phyloP scores from a whole-genome alignment of 2,113 vertebrate genomes.

The Stegostoma tigrinum region DNA sequence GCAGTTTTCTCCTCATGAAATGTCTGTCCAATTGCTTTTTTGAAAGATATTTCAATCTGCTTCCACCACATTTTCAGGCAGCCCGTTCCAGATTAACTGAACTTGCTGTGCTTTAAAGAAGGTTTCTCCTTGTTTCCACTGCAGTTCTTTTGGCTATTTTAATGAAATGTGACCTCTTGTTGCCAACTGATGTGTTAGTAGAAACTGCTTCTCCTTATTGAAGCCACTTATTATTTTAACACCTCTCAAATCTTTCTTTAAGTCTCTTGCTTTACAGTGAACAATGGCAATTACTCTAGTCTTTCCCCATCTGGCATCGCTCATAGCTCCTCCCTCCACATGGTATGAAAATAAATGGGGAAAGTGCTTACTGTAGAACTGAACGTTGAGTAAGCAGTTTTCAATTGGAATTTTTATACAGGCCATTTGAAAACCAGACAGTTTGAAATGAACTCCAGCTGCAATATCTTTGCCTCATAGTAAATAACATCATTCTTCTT shows the following conservation, averaged over 20 bases:
- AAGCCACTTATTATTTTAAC: not conserved
- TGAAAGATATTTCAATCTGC: not conserved
- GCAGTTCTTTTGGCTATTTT: not conserved
- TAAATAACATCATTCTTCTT: not conserved
- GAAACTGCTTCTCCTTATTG: not conserved
- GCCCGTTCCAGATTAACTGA: not conserved
- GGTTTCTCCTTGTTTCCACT: not conserved
- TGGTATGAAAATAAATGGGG: not conserved
- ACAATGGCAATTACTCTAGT: not conserved
- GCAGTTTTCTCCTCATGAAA: not conserved
- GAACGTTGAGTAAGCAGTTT: not conserved
- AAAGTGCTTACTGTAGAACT: not conserved
- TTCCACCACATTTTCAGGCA: not conserved
- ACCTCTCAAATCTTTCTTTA: not conserved
- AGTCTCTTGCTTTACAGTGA: not conserved
- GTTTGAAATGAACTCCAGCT: not conserved
- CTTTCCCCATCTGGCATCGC: not conserved
- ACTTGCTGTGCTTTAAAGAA: not conserved
- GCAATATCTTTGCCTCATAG: not conserved
- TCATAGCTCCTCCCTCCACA: not conserved
- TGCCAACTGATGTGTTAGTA: not conserved
- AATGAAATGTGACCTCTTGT: not conserved
- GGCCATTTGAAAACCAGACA: not conserved
- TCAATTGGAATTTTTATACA: conserved; percentile 1
- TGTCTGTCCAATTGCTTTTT: not conserved